phyloP scores from a whole-genome alignment of 1,140 invertebrate genomes.

The Cheumatopsyche charites region DNA sequence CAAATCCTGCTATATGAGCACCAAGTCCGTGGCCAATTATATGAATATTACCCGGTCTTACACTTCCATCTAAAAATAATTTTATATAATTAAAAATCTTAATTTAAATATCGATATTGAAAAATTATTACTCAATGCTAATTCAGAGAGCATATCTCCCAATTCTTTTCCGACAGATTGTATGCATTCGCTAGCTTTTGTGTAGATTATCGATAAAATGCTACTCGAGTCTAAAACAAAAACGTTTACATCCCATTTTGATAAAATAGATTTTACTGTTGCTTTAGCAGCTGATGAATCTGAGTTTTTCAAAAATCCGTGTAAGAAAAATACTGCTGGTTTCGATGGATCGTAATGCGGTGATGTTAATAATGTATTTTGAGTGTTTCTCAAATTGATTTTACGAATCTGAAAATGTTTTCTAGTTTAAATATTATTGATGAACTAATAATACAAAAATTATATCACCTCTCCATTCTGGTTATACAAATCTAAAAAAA shows the following conservation, averaged over 20 bases:
- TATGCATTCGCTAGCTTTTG: slow-evolving; percentile 55
- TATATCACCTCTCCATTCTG: neutral
- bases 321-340: slow-evolving; percentile 36
- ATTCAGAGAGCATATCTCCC: slow-evolving; percentile 52
- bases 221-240: slow-evolving; percentile 56
- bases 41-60: slow-evolving; percentile 64
- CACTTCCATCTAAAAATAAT: slow-evolving; percentile 49
- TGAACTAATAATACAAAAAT: neutral
- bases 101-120: slow-evolving; percentile 18
- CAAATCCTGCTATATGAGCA: slow-evolving; percentile 78
- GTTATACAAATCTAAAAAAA: neutral
- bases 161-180: slow-evolving; percentile 54
- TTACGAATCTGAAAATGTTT: neutral
- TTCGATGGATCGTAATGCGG: neutral
- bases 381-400: no score
- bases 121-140: slow-evolving; percentile 50
- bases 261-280: slow-evolving; percentile 19
- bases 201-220: slow-evolving; percentile 54
- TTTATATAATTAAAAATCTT: neutral
- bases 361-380: neutral
- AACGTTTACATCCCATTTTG: slow-evolving; percentile 51
- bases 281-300: slow-evolving; percentile 18
- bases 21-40: slow-evolving; percentile 86
- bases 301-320: slow-evolving; percentile 37
- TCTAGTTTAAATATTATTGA: no score